Conservation (phyloP, 2,888 invertebrate species). For the Lysandra bellargus region DNA sequence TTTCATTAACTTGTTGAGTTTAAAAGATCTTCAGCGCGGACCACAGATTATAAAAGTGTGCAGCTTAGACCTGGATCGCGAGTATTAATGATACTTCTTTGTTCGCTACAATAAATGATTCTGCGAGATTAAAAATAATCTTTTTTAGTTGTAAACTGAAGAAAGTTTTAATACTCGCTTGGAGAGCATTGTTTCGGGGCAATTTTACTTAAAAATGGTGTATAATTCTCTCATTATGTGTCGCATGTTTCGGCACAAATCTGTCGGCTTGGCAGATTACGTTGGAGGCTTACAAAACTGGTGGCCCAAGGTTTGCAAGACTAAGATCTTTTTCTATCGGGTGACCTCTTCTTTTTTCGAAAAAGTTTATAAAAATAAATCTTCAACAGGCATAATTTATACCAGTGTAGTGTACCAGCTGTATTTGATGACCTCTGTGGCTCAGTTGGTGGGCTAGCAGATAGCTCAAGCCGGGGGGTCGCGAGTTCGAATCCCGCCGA, state of each 20-base stretch:
- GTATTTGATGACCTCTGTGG: no score
- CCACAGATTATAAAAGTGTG: constrained; percentile 19
- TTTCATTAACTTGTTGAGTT: constrained; percentile 21
- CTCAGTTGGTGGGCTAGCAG: no score
- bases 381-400: no score
- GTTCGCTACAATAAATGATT: constrained; percentile 20
- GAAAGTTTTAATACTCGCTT: not conserved
- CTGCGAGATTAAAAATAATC: constrained; percentile 13
- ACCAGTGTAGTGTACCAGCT: no score
- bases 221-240: not conserved
- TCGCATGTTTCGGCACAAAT: not conserved
- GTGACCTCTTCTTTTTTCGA: no score
- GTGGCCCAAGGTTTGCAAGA: no score
- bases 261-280: not conserved
- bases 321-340: no score
- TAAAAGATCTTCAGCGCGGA: constrained; percentile 11
- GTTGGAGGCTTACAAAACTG: no score
- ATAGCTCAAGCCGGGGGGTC: no score
- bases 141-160: not conserved
- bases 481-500: no score
- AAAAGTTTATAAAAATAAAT: no score
- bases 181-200: not conserved
- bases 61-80: constrained; percentile 1
- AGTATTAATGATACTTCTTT: constrained; percentile 15
- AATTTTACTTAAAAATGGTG: not conserved